Base-by-base conservation (phyloP, 35 echinoderm and acorn worm genomes). In the Chiridota heheva region DNA sequence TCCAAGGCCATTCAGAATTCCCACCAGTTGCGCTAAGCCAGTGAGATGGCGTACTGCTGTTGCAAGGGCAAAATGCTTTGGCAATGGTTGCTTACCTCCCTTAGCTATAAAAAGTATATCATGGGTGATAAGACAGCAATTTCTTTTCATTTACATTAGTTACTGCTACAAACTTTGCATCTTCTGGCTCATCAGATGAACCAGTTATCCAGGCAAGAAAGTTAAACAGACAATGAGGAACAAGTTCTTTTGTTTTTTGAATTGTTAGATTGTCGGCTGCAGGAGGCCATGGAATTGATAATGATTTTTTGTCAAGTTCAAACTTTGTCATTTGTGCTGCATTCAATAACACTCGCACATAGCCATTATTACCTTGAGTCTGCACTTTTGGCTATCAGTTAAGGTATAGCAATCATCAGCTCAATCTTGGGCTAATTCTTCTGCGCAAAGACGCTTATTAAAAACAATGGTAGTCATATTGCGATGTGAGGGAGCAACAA, bases 21-120 rank as follows among this genome's bases (percentile, higher is more conserved):
- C 70, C 65, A 90, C 48, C 2, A 90, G 22, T 35, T 85, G 88
- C 2, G 72, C 60, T 42, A 83, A 91, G 0, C 89, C 89, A 47
- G 51, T 86, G 2, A 91, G 51, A 40, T 92, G 89, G 0, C 83
- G 15, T 8, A 91, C 44, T 3, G 82, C 45, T 75, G 86, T 78
- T 0, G 33, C 82, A 34, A 86, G 72, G n/a, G 78, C 30, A 27
- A 41, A 61, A 20, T 88, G 77, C 12, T 82, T 82, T 34, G 70
- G 81, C 22, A 66, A 57, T 13, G 48, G 6, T 18, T n/a, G n/a
- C 2, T n/a, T n/a, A n/a, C n/a, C n/a, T n/a, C 29, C 48, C 7
- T 20, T 0, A 24, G 70, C 18, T 25, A 43, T 7, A n/a, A 69
- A 85, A 24, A 85, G 56, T 0, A 91, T 63, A 45, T 90, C 78